phyloP scores from a whole-genome alignment of 1,140 invertebrate genomes.

The Ladona fulva region DNA sequence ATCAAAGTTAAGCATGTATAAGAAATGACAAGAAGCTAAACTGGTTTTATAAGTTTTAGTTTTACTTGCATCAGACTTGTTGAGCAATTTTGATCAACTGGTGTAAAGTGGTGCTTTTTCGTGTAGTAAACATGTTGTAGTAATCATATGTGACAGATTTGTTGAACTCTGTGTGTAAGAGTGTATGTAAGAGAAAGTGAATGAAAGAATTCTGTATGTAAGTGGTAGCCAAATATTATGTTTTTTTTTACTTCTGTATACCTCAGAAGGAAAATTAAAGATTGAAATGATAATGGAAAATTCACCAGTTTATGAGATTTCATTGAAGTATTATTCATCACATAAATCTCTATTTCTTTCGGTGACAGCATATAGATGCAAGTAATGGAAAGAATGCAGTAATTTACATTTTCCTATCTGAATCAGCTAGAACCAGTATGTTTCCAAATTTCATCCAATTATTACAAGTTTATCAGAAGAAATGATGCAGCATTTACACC shows the following conservation, averaged over 20 bases:
- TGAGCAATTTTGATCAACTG: slow-evolving; percentile 1
- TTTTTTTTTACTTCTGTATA: slow-evolving; percentile 7
- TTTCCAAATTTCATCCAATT: no score
- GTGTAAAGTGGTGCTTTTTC: background rate
- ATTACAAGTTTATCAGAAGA: no score
- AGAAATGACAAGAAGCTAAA: background rate
- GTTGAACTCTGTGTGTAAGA: background rate
- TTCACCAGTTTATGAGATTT: no score
- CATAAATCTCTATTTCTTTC: no score
- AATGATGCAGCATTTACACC: no score
- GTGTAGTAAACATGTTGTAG: slow-evolving; percentile 10
- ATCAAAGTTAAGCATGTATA: background rate
- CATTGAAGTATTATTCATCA: no score
- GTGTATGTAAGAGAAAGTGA: slow-evolving; percentile 1
- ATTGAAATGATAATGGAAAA: background rate
- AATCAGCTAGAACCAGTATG: no score
- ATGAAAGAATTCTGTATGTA: background rate
- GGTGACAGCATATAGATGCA: no score
- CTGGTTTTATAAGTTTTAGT: background rate
- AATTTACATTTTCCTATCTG: no score
- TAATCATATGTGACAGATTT: background rate
- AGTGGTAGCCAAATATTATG: background rate
- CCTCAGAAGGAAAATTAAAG: slow-evolving; percentile 1
- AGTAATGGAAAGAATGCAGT: no score
- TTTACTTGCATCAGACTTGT: background rate